A percentile compares a stretch with the other conserved stretches of the same genome.
These are phyloP conservation scores for Theropithecus gelada DNA, from an alignment of 2,113 vertebrate genomes.

Conservation along the genomic window DNA sequence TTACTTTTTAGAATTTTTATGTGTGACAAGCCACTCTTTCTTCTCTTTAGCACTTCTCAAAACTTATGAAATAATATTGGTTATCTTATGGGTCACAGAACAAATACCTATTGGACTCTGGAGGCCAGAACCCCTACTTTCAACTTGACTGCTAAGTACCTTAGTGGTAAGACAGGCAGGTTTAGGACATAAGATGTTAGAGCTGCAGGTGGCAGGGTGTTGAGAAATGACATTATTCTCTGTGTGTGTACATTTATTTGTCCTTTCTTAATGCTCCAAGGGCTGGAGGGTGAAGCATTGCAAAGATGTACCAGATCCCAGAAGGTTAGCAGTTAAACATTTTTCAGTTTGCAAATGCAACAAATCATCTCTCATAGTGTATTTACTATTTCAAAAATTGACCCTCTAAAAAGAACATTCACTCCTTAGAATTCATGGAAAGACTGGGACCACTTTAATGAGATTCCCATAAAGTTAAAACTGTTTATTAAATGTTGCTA, in stretches of 20 bases:
- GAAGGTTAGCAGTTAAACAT: neutral
- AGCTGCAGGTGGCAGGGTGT: neutral
- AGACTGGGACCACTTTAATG: neutral
- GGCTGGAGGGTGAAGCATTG: neutral
- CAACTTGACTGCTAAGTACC: neutral
- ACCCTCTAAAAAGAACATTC: neutral
- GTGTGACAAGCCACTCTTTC: neutral
- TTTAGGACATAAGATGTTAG: neutral
- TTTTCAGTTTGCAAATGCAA: conserved; percentile 11
- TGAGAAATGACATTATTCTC: conserved; percentile 3
- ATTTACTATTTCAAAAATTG: neutral
- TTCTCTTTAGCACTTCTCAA: neutral
- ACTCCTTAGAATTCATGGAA: neutral
- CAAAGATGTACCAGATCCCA: neutral
- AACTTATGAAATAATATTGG: neutral
- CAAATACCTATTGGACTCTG: neutral
- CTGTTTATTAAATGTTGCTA: conserved; percentile 10
- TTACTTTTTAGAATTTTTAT: conserved; percentile 6
- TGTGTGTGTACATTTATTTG: neutral
- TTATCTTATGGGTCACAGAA: neutral
- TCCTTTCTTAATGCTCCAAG: neutral
- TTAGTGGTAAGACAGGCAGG: neutral
- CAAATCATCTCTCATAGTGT: neutral
- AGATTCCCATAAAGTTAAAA: neutral
- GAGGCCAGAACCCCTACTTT: neutral